These are phyloP conservation scores for Dendrolimus houi DNA, from an alignment of 2,888 invertebrate genomes.

Conservation along the genomic window DNA sequence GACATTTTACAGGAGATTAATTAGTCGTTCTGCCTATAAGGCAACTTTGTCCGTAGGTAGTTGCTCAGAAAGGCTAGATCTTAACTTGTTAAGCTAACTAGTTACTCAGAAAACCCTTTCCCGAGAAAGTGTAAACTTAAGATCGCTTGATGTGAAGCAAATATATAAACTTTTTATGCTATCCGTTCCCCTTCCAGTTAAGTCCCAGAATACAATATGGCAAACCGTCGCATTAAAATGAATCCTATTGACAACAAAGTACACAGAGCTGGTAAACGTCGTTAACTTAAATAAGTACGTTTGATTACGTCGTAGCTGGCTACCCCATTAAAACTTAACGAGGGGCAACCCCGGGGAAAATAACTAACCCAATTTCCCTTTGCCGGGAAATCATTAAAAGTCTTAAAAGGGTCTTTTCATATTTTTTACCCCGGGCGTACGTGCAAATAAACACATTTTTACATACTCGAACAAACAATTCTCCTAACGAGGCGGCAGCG, in stretches of 20 bases:
- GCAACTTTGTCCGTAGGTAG: slow-evolving; percentile 33
- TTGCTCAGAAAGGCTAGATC: slow-evolving; percentile 43
- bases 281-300: slow-evolving; percentile 75
- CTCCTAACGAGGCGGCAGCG: slow-evolving; percentile 69
- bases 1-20: slow-evolving; percentile 72
- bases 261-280: slow-evolving; percentile 59
- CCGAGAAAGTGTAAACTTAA: not conserved
- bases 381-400: slow-evolving; percentile 77
- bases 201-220: slow-evolving; percentile 4
- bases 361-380: slow-evolving; percentile 77
- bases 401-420: slow-evolving; percentile 77
- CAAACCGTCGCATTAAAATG: slow-evolving; percentile 24
- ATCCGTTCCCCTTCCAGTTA: not conserved
- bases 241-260: slow-evolving; percentile 63
- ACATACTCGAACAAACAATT: slow-evolving; percentile 77
- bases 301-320: slow-evolving; percentile 74
- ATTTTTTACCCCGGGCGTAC: slow-evolving; percentile 72
- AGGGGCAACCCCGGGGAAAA: slow-evolving; percentile 74
- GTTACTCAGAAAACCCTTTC: not conserved
- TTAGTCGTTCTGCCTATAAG: slow-evolving; percentile 62
- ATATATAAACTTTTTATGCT: slow-evolving; percentile 10
- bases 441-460: slow-evolving; percentile 77
- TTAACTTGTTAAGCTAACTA: slow-evolving; percentile 31
- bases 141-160: slow-evolving; percentile 5
- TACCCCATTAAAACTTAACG: slow-evolving; percentile 77